Evolutionary conservation across 2,888 invertebrate genomes (phyloP).

Genomic region (Leptodirus hochenwartii): DNA sequence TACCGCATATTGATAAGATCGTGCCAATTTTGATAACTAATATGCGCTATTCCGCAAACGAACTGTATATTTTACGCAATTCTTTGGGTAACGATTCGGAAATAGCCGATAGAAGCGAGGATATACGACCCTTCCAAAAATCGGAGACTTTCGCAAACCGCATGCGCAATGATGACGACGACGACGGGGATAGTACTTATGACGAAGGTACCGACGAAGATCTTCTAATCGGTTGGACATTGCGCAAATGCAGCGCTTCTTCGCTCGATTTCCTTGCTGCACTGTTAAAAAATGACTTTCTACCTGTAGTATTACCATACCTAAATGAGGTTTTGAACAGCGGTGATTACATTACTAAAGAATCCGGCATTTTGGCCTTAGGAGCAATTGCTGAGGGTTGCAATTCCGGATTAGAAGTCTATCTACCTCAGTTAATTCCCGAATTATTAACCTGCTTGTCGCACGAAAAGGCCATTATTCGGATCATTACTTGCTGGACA

Average conservation of each 20-base stretch:
- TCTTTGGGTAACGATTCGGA: slow-evolving; percentile 92
- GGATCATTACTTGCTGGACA: slow-evolving; percentile 67
- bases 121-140: slow-evolving; percentile 95
- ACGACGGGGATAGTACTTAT: too few species aligned
- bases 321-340: slow-evolving; percentile 91
- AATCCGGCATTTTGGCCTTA: slow-evolving; percentile 81
- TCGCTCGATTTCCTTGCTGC: slow-evolving; percentile 92
- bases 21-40: slow-evolving; percentile 86
- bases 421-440: slow-evolving; percentile 48
- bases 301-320: slow-evolving; percentile 84
- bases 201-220: slow-evolving; percentile 22
- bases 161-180: slow-evolving; percentile 32
- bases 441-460: slow-evolving; percentile 46
- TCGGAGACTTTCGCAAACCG: slow-evolving; percentile 39
- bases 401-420: slow-evolving; percentile 47
- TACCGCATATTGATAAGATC: slow-evolving; percentile 65
- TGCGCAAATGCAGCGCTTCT: slow-evolving; percentile 96
- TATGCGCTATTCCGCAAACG: slow-evolving; percentile 93
- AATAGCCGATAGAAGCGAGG: slow-evolving; percentile 89
- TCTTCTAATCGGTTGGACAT: slow-evolving; percentile 58
- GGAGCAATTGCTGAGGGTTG: slow-evolving; percentile 37
- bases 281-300: slow-evolving; percentile 85
- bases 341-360: slow-evolving; percentile 88
- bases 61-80: slow-evolving; percentile 81
- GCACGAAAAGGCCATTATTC: slow-evolving; percentile 48